Conservation (phyloP, 2,888 invertebrate genomes). For the Euplagia quadripunctaria region DNA sequence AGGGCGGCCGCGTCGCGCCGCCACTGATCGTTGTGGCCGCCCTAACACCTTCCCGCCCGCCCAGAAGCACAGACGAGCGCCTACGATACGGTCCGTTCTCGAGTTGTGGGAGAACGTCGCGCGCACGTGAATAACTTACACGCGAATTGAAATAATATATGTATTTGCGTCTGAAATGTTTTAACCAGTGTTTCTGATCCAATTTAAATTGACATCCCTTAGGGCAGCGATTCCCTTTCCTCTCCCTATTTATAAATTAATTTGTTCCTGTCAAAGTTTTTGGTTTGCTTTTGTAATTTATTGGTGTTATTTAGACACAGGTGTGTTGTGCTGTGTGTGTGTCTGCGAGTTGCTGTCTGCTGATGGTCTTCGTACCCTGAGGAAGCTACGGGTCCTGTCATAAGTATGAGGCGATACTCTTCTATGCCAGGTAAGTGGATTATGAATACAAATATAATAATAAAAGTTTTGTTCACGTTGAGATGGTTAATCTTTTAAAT, state of each 20-base stretch:
- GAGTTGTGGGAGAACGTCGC: slow-evolving; percentile 63
- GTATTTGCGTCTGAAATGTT: slow-evolving; percentile 52
- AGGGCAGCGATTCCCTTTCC: slow-evolving; percentile 24
- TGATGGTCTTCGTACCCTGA: slow-evolving; percentile 71
- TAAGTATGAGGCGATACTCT: slow-evolving; percentile 76
- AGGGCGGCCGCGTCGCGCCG: slow-evolving; percentile 85
- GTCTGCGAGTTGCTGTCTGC: slow-evolving; percentile 66
- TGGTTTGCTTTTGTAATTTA: slow-evolving; percentile 51
- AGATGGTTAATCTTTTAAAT: neutral
- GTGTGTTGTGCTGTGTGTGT: slow-evolving; percentile 78
- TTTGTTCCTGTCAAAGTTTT: slow-evolving; percentile 48
- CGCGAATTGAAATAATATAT: slow-evolving; percentile 59
- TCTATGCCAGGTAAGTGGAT: slow-evolving; percentile 75
- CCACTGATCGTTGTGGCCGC: slow-evolving; percentile 81
- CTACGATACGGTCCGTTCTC: slow-evolving; percentile 78
- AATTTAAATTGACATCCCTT: slow-evolving; percentile 27
- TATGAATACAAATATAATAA: neutral
- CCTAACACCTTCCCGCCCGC: slow-evolving; percentile 76
- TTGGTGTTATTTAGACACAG: slow-evolving; percentile 64
- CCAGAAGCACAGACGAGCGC: slow-evolving; percentile 81
- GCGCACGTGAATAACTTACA: slow-evolving; percentile 74
- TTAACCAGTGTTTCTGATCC: slow-evolving; percentile 47
- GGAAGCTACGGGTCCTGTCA: slow-evolving; percentile 51
- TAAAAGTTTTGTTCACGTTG: neutral
- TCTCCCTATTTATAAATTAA: slow-evolving; percentile 29